A percentile compares a stretch with the other conserved stretches of the same genome.
These are phyloP conservation scores for Lithobates pipiens DNA, from an alignment of 2,797 vertebrate genomes.

Conservation along the genomic window DNA sequence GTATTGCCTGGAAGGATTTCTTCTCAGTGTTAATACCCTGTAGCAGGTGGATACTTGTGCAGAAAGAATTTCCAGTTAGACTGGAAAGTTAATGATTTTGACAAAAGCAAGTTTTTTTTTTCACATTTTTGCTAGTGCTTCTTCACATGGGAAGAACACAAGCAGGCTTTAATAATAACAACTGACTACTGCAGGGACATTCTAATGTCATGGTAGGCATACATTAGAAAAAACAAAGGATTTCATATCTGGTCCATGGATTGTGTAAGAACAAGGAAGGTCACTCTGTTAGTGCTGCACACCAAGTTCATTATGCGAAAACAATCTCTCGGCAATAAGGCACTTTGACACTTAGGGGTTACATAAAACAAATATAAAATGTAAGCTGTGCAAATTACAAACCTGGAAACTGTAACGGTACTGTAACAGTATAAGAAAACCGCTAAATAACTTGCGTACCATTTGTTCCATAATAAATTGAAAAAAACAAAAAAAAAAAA, in stretches of 20 bases:
- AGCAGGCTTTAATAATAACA: background rate
- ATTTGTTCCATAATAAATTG: conserved; percentile 23
- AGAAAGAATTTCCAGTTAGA: background rate
- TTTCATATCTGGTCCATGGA: background rate
- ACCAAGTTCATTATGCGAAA: background rate
- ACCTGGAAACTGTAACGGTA: background rate
- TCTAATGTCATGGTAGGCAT: background rate
- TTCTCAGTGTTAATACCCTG: background rate
- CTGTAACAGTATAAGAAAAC: background rate
- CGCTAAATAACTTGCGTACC: conserved; percentile 12
- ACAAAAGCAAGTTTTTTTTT: background rate
- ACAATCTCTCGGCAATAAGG: conserved; percentile 1
- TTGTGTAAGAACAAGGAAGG: background rate
- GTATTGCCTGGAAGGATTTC: too few species aligned
- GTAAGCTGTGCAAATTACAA: background rate
- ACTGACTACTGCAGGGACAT: too few species aligned
- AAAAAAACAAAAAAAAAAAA: background rate
- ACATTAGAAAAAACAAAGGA: background rate
- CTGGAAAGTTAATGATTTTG: too few species aligned
- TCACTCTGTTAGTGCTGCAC: background rate
- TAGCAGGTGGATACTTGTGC: background rate
- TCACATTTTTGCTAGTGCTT: background rate
- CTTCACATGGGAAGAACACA: background rate
- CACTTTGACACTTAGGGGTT: background rate
- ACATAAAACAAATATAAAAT: background rate